Base-by-base conservation (phyloP, 2,797 vertebrate species). In the Sus cebifrons region DNA sequence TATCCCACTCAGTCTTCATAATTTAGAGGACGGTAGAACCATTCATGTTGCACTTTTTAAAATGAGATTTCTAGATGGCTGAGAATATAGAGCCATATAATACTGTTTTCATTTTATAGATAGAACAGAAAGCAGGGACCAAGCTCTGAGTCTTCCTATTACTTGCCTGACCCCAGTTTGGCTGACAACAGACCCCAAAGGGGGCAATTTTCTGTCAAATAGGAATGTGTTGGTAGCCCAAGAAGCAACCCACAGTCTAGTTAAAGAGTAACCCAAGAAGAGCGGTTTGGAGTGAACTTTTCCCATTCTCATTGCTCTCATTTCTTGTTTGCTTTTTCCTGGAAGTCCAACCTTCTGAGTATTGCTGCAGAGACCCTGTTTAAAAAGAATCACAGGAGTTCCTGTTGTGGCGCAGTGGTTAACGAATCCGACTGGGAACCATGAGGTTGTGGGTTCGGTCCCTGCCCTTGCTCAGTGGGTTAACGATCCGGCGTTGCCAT, bases 251-350 rank as follows among this genome's bases (percentile, higher is more conserved):
- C 86, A 93, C 58, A 49, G 17, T 77, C 70, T 52, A 65, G 95
- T 78, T 95, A 65, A 87, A 88, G 83, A 82, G 86, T 82, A 87
- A 96, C 90, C 75, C 52, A 36, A 94, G 91, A 86, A 65, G 18
- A 92, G 70, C 0, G 0, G 17, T 96, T 96, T 89, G 18, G 40
- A 81, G 25, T 91, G 67, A 96, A 91, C 78, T 81, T 93, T 86
- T 86, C 88, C 89, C 64, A 74, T 88, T 88, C 21, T 82, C 83
- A 81, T 85, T 83, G 81, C 92, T 96, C 67, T 84, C 14, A 25
- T 85, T 96, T 95, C 84, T 70, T 56, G 77, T 95, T 13, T 36
- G 25, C 52, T 74, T 95, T 96, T 96, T 97, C 94, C 96, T 96
- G 96, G 84, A 96, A 97, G 64, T 96, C 64, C 70, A 78, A 49